Evolutionary conservation across 2,888 invertebrate species (phyloP), one percentile per base, ranked within the genome.

Genomic region (Glaucopsyche alexis): DNA sequence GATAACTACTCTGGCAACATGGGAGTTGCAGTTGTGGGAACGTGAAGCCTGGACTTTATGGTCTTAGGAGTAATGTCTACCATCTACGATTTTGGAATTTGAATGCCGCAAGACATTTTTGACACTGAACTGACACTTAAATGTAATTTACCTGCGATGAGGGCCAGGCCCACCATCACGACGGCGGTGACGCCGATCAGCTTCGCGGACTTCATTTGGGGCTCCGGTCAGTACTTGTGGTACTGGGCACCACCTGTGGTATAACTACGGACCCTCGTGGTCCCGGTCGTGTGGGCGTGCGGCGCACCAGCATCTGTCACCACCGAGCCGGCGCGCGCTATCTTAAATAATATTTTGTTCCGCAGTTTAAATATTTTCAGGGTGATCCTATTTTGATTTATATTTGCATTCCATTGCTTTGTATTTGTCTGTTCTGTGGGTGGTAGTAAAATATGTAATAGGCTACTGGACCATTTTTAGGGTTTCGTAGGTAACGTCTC

Each of bases 81-180:
- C 29, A 29, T 29, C 29, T 3, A 29, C 2, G 29, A 29, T 29
- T 29, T 29, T 29, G 29, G 29, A 4, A 29, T 29, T 3, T 29
- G 4, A 29, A 1, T 2, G 2, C 0, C 4, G 29, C 29, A 29
- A 29, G 29, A 29, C 3, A 29, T 29, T 29, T 29, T 29, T 29
- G 2, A 29, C 29, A 29, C 4, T 29, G 29, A 29, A 29, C 2
- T 29, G 29, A 29, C 4, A 29, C 3, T 38, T 60, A 29, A 13
- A 4, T 60, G 13, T 60, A 14, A 38, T 11, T 80, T 81, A 90
- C 90, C 90, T 83, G 83, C 85, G 50, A 87, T 81, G 0, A 85
- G 65, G 2, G 86, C 88, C 8, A 86, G 73, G 0, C 84, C 77
- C 11, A 82, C 81, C 6, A 88, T 73, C 19, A 85, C 82, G 7